Conservation (phyloP, 2,797 vertebrate genomes). For the Neomorphus geoffroyi region DNA sequence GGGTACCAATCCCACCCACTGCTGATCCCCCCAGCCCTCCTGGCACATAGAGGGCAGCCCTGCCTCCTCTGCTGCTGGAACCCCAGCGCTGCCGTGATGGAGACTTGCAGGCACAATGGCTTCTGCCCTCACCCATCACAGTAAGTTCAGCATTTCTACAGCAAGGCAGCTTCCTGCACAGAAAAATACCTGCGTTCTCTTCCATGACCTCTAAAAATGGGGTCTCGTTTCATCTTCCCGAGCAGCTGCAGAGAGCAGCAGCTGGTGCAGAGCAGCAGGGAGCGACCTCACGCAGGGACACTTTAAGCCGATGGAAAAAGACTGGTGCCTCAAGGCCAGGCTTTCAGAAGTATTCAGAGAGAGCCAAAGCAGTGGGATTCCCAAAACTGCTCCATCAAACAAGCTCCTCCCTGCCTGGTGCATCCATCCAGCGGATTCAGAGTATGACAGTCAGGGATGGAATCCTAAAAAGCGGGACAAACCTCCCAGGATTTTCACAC, state of each 20-base stretch:
- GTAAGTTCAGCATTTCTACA: neutral
- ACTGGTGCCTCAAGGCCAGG: neutral
- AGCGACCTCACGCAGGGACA: neutral
- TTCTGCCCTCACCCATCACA: fast-evolving
- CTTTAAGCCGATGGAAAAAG: neutral
- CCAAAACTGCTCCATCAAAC: neutral
- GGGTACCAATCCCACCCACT: neutral
- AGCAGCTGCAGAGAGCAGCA: conserved; percentile 3
- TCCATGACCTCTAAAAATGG: neutral
- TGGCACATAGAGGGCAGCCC: neutral
- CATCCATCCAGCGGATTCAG: neutral
- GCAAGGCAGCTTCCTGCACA: neutral
- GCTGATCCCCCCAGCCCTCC: neutral
- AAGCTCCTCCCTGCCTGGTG: neutral
- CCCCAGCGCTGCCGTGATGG: fast-evolving
- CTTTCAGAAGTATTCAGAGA: neutral
- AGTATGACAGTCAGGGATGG: fast-evolving
- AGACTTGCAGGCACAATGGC: neutral
- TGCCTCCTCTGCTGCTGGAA: neutral
- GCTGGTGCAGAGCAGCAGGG: neutral
- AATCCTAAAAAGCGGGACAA: neutral
- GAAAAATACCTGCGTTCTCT: neutral
- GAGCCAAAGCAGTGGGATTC: neutral
- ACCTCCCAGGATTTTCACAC: neutral
- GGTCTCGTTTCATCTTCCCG: neutral